phyloP scores from a whole-genome alignment of 1,140 invertebrate genomes.

The Drosophila pectinifera region DNA sequence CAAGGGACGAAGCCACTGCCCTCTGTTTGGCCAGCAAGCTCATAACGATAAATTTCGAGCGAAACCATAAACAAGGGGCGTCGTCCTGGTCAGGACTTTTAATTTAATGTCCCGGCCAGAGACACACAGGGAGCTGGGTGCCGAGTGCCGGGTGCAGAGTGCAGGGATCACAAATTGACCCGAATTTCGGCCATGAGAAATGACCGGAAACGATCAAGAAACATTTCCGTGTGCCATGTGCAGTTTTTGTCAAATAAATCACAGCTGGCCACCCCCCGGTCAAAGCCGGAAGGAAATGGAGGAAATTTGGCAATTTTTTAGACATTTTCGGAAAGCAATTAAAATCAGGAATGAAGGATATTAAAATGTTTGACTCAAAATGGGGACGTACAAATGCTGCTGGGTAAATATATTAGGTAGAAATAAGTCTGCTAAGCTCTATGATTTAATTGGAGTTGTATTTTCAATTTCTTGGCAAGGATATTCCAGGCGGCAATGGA shows the following conservation, averaged over 20 bases:
- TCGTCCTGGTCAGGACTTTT: slow-evolving; percentile 20
- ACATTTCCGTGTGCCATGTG: slow-evolving; percentile 37
- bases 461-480: too few relatives aligned
- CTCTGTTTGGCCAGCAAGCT: slow-evolving; percentile 16
- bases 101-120: slow-evolving; percentile 31
- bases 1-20: slow-evolving; percentile 15
- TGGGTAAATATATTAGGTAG: too few relatives aligned
- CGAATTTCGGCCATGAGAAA: slow-evolving; percentile 32
- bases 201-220: slow-evolving; percentile 39
- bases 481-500: too few relatives aligned
- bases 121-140: background rate
- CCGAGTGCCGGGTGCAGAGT: background rate
- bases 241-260: slow-evolving; percentile 37
- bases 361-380: background rate
- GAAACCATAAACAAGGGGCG: slow-evolving; percentile 14
- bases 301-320: slow-evolving; percentile 20
- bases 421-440: too few relatives aligned
- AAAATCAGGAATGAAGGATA: slow-evolving; percentile 1
- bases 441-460: too few relatives aligned
- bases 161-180: slow-evolving; percentile 40
- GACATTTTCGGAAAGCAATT: slow-evolving; percentile 22
- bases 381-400: background rate
- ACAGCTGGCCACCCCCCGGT: too few relatives aligned
- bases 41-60: slow-evolving; percentile 51
- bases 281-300: slow-evolving; percentile 1